Evolutionary conservation across 1,140 invertebrate genomes (phyloP), one percentile per base, ranked within the genome.

Genomic region (Apis florea): DNA sequence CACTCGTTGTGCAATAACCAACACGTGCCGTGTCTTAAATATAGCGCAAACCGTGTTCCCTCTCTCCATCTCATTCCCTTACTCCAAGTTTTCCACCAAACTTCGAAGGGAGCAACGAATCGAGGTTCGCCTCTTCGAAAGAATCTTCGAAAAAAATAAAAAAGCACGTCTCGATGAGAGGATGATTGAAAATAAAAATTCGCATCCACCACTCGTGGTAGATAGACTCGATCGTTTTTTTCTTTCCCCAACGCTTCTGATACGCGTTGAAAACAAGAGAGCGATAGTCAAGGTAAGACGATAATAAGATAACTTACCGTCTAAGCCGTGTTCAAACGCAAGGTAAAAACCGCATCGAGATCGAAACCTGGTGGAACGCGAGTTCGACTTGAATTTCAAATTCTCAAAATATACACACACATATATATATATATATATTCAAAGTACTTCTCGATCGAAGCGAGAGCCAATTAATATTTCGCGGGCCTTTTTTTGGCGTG

Each of bases 1-100:
- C 67, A 71, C 80, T 75, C 74, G 73, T 83, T 83, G 77, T 79
- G 77, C 77, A 80, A 83, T 83, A 80, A 80, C 69, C 77, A 83
- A 83, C 77, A 79, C 69, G 81, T 83, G 81, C 69, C 82, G 64
- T 58, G 76, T 73, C 77, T 83, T 83, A 83, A 83, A 83, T 83
- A 83, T 80, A 80, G 70, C 77, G 9, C 77, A 63, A 73, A 83
- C 77, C 49, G 40, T 71, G 17, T 56, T 6, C 40, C 24, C 51
- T 26, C 49, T 8, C 56, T 58, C 9, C 15, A 31, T 63, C 26
- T 47, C 19, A n/a, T n/a, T 67, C 64, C 47, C 64, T 21, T 47
- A 47, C 40, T 15, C 15, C 4, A 21, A 24, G n/a, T 47, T 26
- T 68, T 63, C 74, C n/a, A 31, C 40, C 26, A 49, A 56, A 49